Evolutionary conservation across 64 coral and sea anemone genomes (phyloP), one percentile per base, ranked within the genome.

Genomic region (Montipora cactus): DNA sequence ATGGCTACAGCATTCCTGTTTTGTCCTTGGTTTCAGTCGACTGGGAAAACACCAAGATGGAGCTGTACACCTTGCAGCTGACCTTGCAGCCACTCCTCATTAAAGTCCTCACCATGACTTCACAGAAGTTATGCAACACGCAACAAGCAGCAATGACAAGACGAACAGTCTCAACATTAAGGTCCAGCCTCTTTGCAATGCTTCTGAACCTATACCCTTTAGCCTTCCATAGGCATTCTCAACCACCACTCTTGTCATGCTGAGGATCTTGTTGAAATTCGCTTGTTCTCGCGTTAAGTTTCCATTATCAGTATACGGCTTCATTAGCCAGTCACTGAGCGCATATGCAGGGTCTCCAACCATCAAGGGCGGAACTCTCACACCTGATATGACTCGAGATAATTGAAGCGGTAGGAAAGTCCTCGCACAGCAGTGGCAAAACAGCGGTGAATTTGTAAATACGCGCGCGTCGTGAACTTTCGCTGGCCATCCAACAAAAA

Each of bases 141-240:
- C 80, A 85, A 59, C 90, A 92, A 45, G 81, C 81, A 46, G 48
- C 53, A 78, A 78, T 79, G 13, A 58, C 59, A 21, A 92, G 74
- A 44, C 81, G 77, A 8, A 58, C 62, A 59, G 72, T 84, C 20
- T 51, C 47, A 76, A 92, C 90, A 58, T 70, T 57, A 50, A 85
- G 72, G 90, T 92, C 80, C 53, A 92, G 53, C 11, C 90, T 21
- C 75, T 93, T 93, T 12, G 57, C 91, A 25, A 87, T 23, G 44
- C 91, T 79, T 66, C 83, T 93, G 28, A 87, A 93, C 47, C 83
- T 72, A 66, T 72, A 66, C 83, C 92, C 51, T 88, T 93, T 67
- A 93, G 92, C 79, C 92, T n/a, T 19, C 84, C 92, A 88, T 57
- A 93, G 19, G 92, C 76, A 93, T 93, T 93, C 66, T 93, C 92